Evolutionary conservation across 2,888 invertebrate genomes (phyloP).

Genomic region (Hedya salicella): DNA sequence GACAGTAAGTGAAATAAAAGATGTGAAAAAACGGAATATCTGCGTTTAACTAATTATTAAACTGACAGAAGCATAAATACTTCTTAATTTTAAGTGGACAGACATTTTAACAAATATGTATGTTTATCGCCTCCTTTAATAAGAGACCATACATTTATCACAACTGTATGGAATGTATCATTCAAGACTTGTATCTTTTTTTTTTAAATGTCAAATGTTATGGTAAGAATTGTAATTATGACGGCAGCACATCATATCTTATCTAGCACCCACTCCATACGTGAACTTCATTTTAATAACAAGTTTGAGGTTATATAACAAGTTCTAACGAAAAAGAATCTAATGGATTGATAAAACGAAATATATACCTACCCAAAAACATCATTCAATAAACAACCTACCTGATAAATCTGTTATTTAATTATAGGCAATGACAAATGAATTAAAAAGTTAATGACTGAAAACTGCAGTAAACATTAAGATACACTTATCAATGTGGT

Average conservation of each 20-base stretch:
- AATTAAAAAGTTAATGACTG: constrained; percentile 26
- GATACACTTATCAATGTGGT: constrained; percentile 28
- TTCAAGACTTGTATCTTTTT: constrained; percentile 8
- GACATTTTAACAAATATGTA: too few species aligned
- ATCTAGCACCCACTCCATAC: constrained; percentile 46
- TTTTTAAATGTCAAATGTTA: constrained; percentile 38
- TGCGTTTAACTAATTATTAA: too few species aligned
- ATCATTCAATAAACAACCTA: not conserved
- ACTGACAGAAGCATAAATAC: too few species aligned
- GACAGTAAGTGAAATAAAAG: too few species aligned
- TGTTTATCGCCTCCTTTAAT: too few species aligned
- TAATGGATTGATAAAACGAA: not conserved
- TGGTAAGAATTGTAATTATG: constrained; percentile 32
- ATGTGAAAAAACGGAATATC: too few species aligned
- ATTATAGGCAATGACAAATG: constrained; percentile 18
- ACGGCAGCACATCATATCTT: constrained; percentile 49
- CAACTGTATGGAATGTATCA: constrained; percentile 2
- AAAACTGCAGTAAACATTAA: constrained; percentile 21
- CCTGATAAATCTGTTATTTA: constrained; percentile 1
- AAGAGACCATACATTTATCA: not conserved
- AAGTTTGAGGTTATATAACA: constrained; percentile 39
- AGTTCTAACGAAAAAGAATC: not conserved
- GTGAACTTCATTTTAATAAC: constrained; percentile 33
- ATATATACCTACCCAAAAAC: not conserved
- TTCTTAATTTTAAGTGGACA: too few species aligned